Evolutionary conservation across 2,113 vertebrate species (phyloP).

Genomic region (Ovis aries): DNA sequence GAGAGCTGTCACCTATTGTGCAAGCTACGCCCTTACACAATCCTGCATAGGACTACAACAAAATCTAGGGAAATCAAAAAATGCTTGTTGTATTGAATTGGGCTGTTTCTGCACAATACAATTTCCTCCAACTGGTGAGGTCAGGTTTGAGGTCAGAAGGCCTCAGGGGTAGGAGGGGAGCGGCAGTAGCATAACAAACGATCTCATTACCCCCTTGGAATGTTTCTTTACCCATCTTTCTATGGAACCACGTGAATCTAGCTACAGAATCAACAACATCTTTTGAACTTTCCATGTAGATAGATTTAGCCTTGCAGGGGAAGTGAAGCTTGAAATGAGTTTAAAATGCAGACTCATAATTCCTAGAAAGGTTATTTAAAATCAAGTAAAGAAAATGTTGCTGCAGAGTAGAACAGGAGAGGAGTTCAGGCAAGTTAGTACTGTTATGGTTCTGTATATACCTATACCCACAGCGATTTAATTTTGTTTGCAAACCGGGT

Average conservation of each 20-base stretch:
- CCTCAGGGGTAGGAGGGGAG: not conserved
- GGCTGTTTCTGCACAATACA: not conserved
- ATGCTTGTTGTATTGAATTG: not conserved
- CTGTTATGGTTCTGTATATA: not conserved
- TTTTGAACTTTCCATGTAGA: not conserved
- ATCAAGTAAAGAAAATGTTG: not conserved
- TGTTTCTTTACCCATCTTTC: not conserved
- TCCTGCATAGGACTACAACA: not conserved
- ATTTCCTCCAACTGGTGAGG: not conserved
- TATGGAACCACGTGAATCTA: not conserved
- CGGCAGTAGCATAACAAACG: not conserved
- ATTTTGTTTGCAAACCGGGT: fast-evolving
- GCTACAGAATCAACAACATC: not conserved
- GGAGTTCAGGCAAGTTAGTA: not conserved
- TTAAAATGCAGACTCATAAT: slow-evolving; percentile 11
- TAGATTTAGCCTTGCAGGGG: not conserved
- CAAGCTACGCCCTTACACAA: not conserved
- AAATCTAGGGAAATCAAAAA: not conserved
- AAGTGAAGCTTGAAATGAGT: slow-evolving; percentile 32
- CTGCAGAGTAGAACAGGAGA: not conserved
- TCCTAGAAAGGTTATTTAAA: slow-evolving; percentile 19
- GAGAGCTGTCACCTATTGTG: not conserved
- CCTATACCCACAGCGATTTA: not conserved
- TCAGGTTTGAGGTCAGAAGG: not conserved
- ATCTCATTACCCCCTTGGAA: not conserved